Evolutionary conservation across 2,888 invertebrate species (phyloP), one percentile per base, ranked within the genome.

Genomic region (Helicoverpa assulta): DNA sequence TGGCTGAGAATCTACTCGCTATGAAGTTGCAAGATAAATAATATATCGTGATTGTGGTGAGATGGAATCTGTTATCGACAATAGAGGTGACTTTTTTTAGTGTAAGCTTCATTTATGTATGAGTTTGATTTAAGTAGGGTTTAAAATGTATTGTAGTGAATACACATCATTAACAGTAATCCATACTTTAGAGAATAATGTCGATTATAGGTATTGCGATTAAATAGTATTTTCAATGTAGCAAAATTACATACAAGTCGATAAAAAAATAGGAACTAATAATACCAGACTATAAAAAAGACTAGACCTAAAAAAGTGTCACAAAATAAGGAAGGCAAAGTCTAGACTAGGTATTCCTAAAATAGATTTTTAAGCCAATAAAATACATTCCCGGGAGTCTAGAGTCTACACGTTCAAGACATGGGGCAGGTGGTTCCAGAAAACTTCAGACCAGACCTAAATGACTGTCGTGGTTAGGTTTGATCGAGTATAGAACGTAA

Each of bases 251-350:
- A 33, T 33, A 7, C 8, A 33, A 33, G 33, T 33, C 2, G 10
- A 2, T 33, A 10, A 33, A 7, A 33, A 33, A 33, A 33, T 33
- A 33, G 47, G 61, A 54, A 78, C 57, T 78, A 61, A 77, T 78
- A 78, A 75, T 75, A 75, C 67, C 57, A 73, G 73, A 51, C 50
- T 67, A 52, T 47, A 47, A 66, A 33, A 62, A 53, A 78, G 72
- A 57, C 66, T 73, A 66, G 73, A 67, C 67, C 73, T 75, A 62
- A 78, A 74, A 78, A 78, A 74, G 55, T 58, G 53, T 73, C 64
- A 43, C 37, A 43, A n/a, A 29, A 43, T 55, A 50, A 63, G 63
- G 37, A 60, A 65, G 50, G 61, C 40, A 56, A 43, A 67, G 18
- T 19, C 56, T 67, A 68, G 68, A 80, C 60, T 80, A 68, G 33